Percentiles rank a stretch among this genome's conserved stretches.
Conservation (phyloP, 2,797 vertebrate genomes). For the Pelochelys cantorii region DNA sequence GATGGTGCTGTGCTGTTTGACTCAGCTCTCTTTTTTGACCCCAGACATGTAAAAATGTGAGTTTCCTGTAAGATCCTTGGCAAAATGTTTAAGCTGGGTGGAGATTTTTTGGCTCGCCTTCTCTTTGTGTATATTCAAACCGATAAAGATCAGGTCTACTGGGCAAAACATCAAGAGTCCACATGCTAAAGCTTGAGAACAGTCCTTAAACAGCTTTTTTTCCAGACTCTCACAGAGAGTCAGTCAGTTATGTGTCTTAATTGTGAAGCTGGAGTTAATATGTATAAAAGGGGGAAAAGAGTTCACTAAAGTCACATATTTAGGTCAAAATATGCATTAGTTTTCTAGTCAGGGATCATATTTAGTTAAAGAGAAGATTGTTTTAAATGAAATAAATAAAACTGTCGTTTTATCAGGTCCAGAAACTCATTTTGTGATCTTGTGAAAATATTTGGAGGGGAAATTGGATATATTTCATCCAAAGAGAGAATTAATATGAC, state of each 20-base stretch:
- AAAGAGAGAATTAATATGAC: constrained; percentile 29
- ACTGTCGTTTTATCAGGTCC: constrained; percentile 35
- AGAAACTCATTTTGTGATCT: constrained; percentile 58
- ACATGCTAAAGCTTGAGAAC: constrained; percentile 50
- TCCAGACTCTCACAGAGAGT: constrained; percentile 39
- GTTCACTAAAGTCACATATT: background rate
- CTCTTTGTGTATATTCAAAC: constrained; percentile 29
- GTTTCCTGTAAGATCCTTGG: constrained; percentile 60
- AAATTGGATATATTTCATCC: constrained; percentile 12
- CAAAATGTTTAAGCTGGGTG: constrained; percentile 52
- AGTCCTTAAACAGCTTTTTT: constrained; percentile 52
- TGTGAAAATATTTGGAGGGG: background rate
- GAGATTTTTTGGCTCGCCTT: constrained; percentile 64
- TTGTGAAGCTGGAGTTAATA: constrained; percentile 34
- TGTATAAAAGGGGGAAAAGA: constrained; percentile 24
- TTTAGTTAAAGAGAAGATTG: constrained; percentile 3
- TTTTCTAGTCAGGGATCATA: background rate
- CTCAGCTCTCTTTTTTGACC: constrained; percentile 45
- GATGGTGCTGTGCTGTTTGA: constrained; percentile 28
- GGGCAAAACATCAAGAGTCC: constrained; percentile 56
- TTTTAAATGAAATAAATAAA: constrained; percentile 10
- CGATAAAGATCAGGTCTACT: constrained; percentile 56
- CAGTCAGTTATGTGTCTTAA: constrained; percentile 39
- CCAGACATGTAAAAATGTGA: constrained; percentile 17
- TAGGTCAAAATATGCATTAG: constrained; percentile 41